phyloP scores from a whole-genome alignment of 2,797 vertebrate species.

The Anomalospiza imberbis region DNA sequence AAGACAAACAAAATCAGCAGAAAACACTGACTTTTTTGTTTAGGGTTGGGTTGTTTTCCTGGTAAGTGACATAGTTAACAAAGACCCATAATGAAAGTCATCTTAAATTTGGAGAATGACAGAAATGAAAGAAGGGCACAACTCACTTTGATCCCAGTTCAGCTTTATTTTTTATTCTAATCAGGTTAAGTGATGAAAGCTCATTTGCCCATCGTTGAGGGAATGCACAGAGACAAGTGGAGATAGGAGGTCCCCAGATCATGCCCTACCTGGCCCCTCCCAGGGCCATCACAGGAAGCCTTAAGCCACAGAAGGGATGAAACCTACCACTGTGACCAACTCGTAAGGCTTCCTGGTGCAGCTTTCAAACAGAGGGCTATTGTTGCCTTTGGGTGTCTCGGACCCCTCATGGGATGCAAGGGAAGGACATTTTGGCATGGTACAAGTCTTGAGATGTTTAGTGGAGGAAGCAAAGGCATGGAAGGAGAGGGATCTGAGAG shows the following conservation, averaged over 20 bases:
- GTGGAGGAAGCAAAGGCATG: neutral
- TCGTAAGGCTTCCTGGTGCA: neutral
- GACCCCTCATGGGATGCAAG: neutral
- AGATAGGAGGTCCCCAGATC: accelerated
- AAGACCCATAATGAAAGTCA: neutral
- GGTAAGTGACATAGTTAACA: neutral
- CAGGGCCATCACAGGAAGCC: neutral
- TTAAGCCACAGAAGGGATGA: neutral
- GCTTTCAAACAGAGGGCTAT: neutral
- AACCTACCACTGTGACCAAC: neutral
- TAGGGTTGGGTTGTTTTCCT: neutral
- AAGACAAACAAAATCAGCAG: neutral
- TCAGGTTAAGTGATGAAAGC: neutral
- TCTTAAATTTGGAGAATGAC: neutral
- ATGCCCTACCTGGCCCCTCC: neutral
- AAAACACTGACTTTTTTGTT: neutral
- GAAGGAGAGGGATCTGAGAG: neutral
- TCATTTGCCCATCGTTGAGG: accelerated
- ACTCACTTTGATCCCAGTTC: neutral
- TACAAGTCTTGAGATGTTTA: neutral
- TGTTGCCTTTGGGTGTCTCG: neutral
- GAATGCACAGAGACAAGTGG: neutral
- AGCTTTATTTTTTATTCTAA: neutral
- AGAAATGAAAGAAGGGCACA: neutral
- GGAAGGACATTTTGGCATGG: neutral